Evolutionary conservation across 2,797 vertebrate genomes (phyloP).

Genomic region (Lophotriccus pileatus): DNA sequence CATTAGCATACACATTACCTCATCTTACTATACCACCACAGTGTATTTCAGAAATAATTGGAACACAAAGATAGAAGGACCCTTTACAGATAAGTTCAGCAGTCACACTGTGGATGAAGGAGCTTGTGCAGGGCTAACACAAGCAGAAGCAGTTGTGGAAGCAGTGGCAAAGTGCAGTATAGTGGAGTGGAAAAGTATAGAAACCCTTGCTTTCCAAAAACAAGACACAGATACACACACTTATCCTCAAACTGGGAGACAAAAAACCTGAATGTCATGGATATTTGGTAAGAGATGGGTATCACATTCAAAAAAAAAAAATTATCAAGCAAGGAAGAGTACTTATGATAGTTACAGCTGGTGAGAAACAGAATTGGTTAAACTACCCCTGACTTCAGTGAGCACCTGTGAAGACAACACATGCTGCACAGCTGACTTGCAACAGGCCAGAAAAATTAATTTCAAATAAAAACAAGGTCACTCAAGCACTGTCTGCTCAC

Average conservation of each 20-base stretch:
- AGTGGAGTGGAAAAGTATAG: not conserved
- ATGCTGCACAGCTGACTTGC: not conserved
- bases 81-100: not conserved
- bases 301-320: not conserved
- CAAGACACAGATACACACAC: not conserved
- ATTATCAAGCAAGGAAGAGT: not conserved
- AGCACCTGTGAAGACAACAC: not conserved
- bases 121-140: not conserved
- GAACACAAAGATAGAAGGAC: not conserved
- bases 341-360: not conserved
- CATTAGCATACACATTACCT: not conserved
- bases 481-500: not conserved
- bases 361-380: not conserved
- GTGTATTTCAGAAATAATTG: not conserved
- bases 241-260: not conserved
- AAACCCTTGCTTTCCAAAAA: not conserved
- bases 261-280: not conserved
- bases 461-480: not conserved
- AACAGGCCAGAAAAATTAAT: not conserved
- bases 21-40: not conserved
- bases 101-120: not conserved
- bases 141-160: not conserved
- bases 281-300: not conserved
- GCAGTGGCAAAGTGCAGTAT: not conserved
- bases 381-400: not conserved